Base-by-base conservation (phyloP, 2,888 invertebrate species). In the Mimumesa dahlbomi region DNA sequence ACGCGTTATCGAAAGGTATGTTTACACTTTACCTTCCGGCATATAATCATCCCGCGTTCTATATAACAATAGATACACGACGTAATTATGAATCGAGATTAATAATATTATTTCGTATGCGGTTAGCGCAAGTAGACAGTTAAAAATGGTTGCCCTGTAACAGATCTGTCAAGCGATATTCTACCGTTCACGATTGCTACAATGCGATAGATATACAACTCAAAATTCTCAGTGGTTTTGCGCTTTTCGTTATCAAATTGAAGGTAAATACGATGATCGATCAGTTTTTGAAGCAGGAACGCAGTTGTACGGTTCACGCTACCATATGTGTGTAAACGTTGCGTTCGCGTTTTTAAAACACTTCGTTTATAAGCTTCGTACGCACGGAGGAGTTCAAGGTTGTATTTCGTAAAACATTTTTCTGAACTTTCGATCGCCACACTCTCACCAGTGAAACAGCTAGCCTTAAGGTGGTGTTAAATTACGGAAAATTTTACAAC, bases 81-180 rank as follows among this genome's bases (percentile, higher is more conserved):
- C 22, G 43, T 16, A 49, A 56, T 64, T 63, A 58, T 49, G 52
- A 50, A 64, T 67, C 58, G 56, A 66, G 50, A 64, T 40, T 45
- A 58, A 40, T 50, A 68, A 61, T 57, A 63, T 57, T 38, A 38
- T 29, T 73, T 66, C 3, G 50, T 19, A 46, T 52, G 68, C 67
- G 52, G 69, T 56, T 56, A 48, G 67, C 62, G 40, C 50, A 56
- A 57, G 53, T 64, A 54, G 75, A 67, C 40, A 71, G 74, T 75
- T 75, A 85, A 85, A 85, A 84, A 85, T 85, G 84, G 84, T 84
- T 68, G 84, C 80, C 69, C 67, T 64, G 72, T 69, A 73, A 75
- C 62, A 59, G 77, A 82, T 78, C 86, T 85, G 85, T 85, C 85
- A 85, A 81, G 76, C 54, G 63, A 75, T 78, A 72, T 75, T 59